Evolutionary conservation across 2,113 vertebrate species (phyloP).

Genomic region (Tychaedon coryphoeus): DNA sequence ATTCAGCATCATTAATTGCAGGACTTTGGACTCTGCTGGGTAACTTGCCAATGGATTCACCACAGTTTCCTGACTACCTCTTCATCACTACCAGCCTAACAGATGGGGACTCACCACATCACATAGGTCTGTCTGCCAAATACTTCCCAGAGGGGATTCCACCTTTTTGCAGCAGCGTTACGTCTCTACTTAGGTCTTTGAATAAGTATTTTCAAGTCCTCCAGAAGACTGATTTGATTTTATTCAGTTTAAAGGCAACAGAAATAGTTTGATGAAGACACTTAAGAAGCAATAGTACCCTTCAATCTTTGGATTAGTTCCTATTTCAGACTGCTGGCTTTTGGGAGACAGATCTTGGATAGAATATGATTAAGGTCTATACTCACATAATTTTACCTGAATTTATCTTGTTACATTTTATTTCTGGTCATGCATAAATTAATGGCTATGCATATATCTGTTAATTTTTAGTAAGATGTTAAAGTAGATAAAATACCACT

Average conservation of each 20-base stretch:
- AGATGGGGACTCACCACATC: background rate
- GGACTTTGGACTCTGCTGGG: background rate
- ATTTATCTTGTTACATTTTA: background rate
- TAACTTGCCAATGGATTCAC: background rate
- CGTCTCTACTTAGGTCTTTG: background rate
- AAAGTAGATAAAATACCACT: background rate
- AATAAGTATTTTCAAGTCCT: background rate
- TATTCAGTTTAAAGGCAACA: background rate
- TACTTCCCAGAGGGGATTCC: background rate
- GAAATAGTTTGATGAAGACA: background rate
- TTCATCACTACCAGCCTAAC: background rate
- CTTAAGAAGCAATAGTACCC: background rate
- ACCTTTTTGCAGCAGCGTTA: background rate
- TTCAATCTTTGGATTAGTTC: background rate
- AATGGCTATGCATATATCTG: background rate
- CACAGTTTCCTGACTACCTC: background rate
- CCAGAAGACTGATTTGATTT: background rate
- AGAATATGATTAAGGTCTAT: background rate
- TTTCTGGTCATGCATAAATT: background rate
- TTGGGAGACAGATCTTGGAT: background rate
- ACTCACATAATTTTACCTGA: background rate
- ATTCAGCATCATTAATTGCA: background rate
- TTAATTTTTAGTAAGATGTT: constrained; percentile 5
- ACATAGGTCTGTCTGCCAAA: background rate
- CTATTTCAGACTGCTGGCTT: background rate